Percentiles rank a stretch among this genome's conserved stretches.
Evolutionary conservation across 64 coral and sea anemone species (phyloP).

Genomic region (Cladopsammia gracilis): DNA sequence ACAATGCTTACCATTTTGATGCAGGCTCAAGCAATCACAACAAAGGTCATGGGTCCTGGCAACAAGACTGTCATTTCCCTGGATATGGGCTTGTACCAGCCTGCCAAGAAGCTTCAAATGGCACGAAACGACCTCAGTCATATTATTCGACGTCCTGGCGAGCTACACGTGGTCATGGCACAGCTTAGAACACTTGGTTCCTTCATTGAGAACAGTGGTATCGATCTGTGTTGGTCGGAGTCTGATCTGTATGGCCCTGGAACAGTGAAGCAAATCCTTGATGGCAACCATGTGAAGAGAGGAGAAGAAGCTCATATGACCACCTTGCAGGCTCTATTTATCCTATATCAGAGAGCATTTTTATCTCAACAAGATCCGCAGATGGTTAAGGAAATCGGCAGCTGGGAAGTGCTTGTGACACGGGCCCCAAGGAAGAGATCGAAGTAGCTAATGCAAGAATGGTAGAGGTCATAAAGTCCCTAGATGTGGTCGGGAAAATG

Average conservation of each 20-base stretch:
- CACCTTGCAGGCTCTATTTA: conserved; percentile 4
- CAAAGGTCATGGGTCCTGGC: conserved; percentile 33
- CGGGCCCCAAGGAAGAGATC: conserved; percentile 6
- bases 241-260: conserved; percentile 6
- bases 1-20: conserved; percentile 49
- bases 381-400: not conserved
- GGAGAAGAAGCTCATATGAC: not conserved
- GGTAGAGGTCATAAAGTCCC: conserved; percentile 3
- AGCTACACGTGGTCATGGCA: conserved; percentile 19
- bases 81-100: conserved; percentile 58
- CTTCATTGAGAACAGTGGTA: not conserved
- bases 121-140: conserved; percentile 22
- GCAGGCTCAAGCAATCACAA: conserved; percentile 40
- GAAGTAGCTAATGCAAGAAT: not conserved
- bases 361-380: conserved; percentile 4
- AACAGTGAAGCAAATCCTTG: too few species aligned
- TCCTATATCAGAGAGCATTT: conserved; percentile 5
- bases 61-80: conserved; percentile 63
- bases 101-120: conserved; percentile 64
- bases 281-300: not conserved
- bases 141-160: conserved; percentile 47
- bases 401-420: conserved; percentile 3
- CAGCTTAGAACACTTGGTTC: not conserved
- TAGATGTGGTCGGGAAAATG: too few species aligned
- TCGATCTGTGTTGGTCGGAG: too few species aligned